A percentile compares a stretch with the other conserved stretches of the same genome.
Conservation (phyloP, 2,113 vertebrate species). For the Galeopterus variegatus region DNA sequence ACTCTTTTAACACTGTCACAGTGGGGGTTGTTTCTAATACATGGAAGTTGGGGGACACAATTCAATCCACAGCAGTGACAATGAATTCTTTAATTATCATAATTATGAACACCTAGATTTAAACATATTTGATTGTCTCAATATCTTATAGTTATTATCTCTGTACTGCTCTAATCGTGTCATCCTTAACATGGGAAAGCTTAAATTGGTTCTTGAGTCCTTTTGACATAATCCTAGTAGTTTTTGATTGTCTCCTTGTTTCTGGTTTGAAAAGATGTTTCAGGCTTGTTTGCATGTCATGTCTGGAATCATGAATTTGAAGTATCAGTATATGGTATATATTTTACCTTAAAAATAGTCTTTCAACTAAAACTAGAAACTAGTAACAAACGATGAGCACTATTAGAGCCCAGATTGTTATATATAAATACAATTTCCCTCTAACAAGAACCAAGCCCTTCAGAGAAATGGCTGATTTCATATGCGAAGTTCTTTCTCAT, state of each 20-base stretch:
- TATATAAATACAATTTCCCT: background rate
- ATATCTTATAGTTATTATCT: background rate
- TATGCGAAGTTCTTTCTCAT: background rate
- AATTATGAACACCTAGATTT: background rate
- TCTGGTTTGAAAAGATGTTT: background rate
- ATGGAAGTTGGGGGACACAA: too few relatives aligned
- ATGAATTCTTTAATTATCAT: background rate
- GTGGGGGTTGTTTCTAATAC: too few relatives aligned
- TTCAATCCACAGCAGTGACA: background rate
- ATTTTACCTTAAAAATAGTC: constrained; percentile 15
- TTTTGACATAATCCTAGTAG: background rate
- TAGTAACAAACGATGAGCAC: background rate
- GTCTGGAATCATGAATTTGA: constrained; percentile 7
- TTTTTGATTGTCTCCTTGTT: background rate
- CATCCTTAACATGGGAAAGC: background rate
- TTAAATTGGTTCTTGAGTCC: background rate
- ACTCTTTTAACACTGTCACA: too few relatives aligned
- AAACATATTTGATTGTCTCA: background rate
- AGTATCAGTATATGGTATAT: background rate
- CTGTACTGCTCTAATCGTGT: background rate
- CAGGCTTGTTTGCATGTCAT: background rate
- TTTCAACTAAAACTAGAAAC: background rate
- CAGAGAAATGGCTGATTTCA: background rate
- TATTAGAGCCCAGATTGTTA: background rate
- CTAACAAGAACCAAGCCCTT: background rate